A percentile compares a stretch with the other conserved stretches of the same genome.
phyloP scores from a whole-genome alignment of 2,888 invertebrate genomes.

The Syritta pipiens region DNA sequence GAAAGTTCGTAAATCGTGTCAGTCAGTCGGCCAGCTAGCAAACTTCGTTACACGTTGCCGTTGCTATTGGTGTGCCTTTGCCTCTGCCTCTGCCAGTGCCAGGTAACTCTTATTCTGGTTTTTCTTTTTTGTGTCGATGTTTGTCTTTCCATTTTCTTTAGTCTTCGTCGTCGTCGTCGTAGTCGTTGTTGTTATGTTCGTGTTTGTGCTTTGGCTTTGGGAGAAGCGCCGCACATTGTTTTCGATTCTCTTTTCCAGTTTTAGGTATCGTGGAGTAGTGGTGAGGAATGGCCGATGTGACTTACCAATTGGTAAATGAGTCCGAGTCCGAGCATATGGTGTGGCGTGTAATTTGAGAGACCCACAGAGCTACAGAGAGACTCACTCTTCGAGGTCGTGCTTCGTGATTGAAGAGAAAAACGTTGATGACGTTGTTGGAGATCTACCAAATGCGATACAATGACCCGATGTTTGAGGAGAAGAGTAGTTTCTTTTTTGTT shows the following conservation, averaged over 20 bases:
- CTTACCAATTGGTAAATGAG: conserved; percentile 27
- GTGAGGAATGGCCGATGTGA: conserved; percentile 29
- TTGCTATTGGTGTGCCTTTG: conserved; percentile 35
- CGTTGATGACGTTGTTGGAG: no score
- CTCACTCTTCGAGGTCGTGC: no score
- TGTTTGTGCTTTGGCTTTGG: neutral
- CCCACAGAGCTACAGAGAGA: no score
- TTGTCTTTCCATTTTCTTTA: conserved; percentile 43
- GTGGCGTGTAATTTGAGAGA: conserved; percentile 24
- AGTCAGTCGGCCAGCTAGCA: conserved; percentile 50
- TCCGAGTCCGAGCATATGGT: conserved; percentile 3
- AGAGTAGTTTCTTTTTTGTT: no score
- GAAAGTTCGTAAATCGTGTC: conserved; percentile 62
- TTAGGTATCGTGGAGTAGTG: conserved; percentile 20
- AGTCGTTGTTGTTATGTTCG: conserved; percentile 13
- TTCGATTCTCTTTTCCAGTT: conserved; percentile 50
- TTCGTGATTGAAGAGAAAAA: no score
- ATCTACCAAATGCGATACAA: no score
- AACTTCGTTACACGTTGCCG: conserved; percentile 65
- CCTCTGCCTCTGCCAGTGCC: no score
- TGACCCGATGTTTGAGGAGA: no score
- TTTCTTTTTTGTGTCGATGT: conserved; percentile 12
- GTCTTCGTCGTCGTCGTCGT: conserved; percentile 11
- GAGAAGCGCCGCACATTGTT: conserved; percentile 18
- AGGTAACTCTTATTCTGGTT: conserved; percentile 60